Base-by-base conservation (phyloP, 1,140 invertebrate genomes). In the Bombus terrestris region DNA sequence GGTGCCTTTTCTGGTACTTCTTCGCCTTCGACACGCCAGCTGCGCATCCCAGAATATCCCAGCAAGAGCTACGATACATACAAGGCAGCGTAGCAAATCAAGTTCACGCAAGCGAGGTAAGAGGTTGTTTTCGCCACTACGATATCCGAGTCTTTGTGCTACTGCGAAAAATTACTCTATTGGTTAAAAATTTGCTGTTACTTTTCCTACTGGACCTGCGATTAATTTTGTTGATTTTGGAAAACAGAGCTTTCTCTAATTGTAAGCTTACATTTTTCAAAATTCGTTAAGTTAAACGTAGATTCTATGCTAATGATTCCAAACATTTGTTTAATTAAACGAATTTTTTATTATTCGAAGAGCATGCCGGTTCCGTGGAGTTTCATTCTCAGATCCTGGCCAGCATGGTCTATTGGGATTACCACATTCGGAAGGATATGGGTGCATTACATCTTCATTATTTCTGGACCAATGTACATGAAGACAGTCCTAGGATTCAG, bases 351-450 rank as follows among this genome's bases (percentile, higher is more conserved):
- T 9, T 82, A 10, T 57, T 80, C 85, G 82, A 53, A 95, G 96
- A 92, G 92, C 80, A 89, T 95, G 90, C 90, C 93, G 62, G 96
- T 97, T 25, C 98, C 98, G 22, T 98, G 98, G 98, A 95, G 94
- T 71, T 93, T 96, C 10, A 98, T 99, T 72, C 94, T 98, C 22
- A 97, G 94, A 13, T 98, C 98, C 0, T 92, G 96, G 83, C 97
- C 98, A 18, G 97, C 98, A 9, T 98, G 97, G 98, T 97, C 98
- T 0, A 97, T 98, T 89, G 96, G 96, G 13, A 96, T 97, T 59
- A 97, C 97, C 1, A 97, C 97, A 1, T 97, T 97, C 89, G 97
- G 97, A 35, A 95, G 97, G 81, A 97, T 97, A 92, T 97, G 97
- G 96, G 96, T 97, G 2, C 97, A 97, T 92, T 97, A 97, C 90